Base-by-base conservation (phyloP, 2,113 vertebrate genomes). In the Channa maculata region DNA sequence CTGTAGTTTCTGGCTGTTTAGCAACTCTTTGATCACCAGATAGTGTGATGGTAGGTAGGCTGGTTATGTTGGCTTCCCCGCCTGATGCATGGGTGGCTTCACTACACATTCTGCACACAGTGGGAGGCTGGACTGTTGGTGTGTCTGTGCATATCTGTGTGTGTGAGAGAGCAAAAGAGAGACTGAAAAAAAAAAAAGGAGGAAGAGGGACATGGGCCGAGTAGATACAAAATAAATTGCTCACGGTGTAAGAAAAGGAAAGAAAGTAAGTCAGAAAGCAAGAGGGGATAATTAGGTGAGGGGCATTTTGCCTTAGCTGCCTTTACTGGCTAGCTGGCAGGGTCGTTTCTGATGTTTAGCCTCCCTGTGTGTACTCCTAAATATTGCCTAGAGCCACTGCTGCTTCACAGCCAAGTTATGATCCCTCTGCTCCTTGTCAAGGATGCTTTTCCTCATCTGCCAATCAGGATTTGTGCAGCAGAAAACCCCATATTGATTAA, bases 11-110 rank as follows among this genome's bases (percentile, higher is more conserved):
- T 83, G 68, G 68, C 81, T 87, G 84, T 92, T 92, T 91, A 86
- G 85, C 36, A 6, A 37, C 55, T 77, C 92, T 94, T 92, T 93
- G 91, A 93, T 93, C 86, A 88, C 75, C 65, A 78, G 82, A 91
- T 88, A 80, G 79, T 60, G 70, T 69, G 77, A 88, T 77, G 75
- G 86, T 60, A 51, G 79, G 68, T 72, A 78, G 68, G 77, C 71
- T 80, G 71, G 61, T 71, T 72, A 65, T 63, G 66, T 66, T 51
- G 62, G 69, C 60, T 80, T 69, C 68, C 59, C 65, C 14, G 68
- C 73, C 66, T 76, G 69, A 71, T 85, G 77, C 65, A 72, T 14
- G 65, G 61, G 75, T 73, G 71, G 65, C 64, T 82, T 75, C 48
- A 41, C 73, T 57, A 9, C 72, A 64, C 66, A 69, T 69, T 60